Percentiles rank a stretch among this genome's conserved stretches.
Conservation (phyloP, 30 jellyfish, hydroid and myxozoan genomes). For the Aurelia aurita complex sp. Pacific region DNA sequence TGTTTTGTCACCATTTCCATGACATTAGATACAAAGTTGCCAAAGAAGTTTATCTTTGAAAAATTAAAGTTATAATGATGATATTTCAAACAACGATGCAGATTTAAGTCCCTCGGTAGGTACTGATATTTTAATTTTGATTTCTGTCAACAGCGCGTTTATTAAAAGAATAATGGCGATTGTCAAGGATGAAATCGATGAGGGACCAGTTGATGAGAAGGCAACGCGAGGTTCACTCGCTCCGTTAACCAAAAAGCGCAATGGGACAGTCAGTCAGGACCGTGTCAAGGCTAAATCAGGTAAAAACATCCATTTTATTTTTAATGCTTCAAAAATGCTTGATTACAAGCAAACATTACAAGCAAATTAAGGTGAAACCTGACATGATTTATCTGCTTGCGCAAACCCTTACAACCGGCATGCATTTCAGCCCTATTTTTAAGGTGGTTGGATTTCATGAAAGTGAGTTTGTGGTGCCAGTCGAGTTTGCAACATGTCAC, state of each 20-base stretch:
- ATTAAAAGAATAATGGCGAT: constrained; percentile 41
- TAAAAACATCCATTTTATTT: background rate
- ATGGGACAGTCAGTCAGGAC: constrained; percentile 74
- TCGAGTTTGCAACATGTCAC: no score
- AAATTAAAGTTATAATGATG: background rate
- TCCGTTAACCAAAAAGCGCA: constrained; percentile 32
- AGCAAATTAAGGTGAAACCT: no score
- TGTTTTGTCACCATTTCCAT: no score
- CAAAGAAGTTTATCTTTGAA: no score
- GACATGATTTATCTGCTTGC: no score
- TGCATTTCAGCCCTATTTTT: no score
- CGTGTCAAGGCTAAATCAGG: constrained; percentile 71
- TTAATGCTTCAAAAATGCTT: background rate
- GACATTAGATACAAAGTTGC: no score
- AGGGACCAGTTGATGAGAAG: background rate
- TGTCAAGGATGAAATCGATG: constrained; percentile 36
- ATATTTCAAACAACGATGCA: background rate
- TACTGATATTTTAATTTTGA: background rate
- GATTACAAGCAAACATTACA: background rate
- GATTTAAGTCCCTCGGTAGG: background rate
- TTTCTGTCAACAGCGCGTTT: constrained; percentile 10
- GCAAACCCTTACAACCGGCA: no score
- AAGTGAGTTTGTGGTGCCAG: no score
- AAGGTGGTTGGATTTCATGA: no score
- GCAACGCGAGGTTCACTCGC: constrained; percentile 67